Evolutionary conservation across 1,140 invertebrate species (phyloP), one percentile per base, ranked within the genome.

Genomic region (Formica exsecta): DNA sequence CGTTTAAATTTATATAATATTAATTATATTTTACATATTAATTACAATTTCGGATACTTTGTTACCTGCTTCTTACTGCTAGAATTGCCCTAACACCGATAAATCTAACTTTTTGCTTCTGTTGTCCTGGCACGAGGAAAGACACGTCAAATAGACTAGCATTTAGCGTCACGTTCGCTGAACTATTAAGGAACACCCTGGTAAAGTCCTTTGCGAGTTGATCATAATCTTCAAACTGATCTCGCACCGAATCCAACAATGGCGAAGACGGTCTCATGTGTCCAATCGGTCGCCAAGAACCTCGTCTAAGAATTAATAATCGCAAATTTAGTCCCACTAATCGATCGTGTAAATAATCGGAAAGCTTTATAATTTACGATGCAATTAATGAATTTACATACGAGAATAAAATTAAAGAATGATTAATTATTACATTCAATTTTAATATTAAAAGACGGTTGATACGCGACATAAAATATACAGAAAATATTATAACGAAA

Each of bases 261-360:
- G 98, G 98, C 41, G 98, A 98, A 0, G 98, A 99, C 0, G 98
- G 98, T 92, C 98, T 95, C 98, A 99, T 98, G 94, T 99, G 98
- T 64, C 98, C 98, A 85, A 99, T 99, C 2, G 98, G 98, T 90
- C 98, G 96, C 98, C 98, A 99, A 3, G 98, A 99, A 80, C 98
- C 98, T 95, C 97, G 95, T 89, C 97, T 97, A 85, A 3, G 80
- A 80, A 2, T 70, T 86, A 86, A 3, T 86, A 76, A 0, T 64
- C 86, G 29, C 5, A 80, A 84, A 86, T n/a, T 70, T 29, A 76
- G 7, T 38, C 22, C 7, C 13, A 36, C 3, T n/a, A n/a, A 29
- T 66, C 5, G n/a, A 74, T n/a, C 7, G 9, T 1, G 13, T 38
- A 75, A 61, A 22, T 74, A 16, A 90, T 59, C 13, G 9, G 16